Base-by-base conservation (phyloP, 1,140 invertebrate species). In the Cyrtorhinus lividipennis region DNA sequence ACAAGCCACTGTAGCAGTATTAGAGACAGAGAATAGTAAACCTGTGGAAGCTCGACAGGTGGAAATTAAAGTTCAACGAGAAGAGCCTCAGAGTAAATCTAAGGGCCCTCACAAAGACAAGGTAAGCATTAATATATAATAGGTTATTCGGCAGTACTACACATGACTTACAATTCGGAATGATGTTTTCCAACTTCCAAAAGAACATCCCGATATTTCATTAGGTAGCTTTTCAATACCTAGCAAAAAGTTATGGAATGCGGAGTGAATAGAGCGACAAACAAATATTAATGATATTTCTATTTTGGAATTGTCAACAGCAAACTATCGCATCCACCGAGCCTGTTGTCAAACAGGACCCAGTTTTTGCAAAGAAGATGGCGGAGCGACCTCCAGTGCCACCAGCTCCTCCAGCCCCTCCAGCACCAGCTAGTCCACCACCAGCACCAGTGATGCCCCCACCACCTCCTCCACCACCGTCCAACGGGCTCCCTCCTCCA, bases 401-500 rank as follows among this genome's bases (percentile, higher is more conserved):
- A 24, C 66, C 60, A 20, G 44, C 46, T 15, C 27, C 63, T 45
- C 59, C 13, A 48, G 53, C 5, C 10, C n/a, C n/a, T 10, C 53
- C 23, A 24, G 53, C 18, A 8, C n/a, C n/a, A 56, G 53, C 27
- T 27, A 23, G 65, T 20, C 20, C 64, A 62, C 62, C 64, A 8
- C 30, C 30, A 8, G 30, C 15, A 8, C 30, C 30, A 15, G 30
- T 5, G 5, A 15, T 5, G 5, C 30, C 30, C 5, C 30, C 30
- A 38, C 30, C 30, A 15, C 30, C 30, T 5, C 30, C 30, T 38
- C 62, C 30, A 56, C 59, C 62, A 30, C 26, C 24, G 20, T 63
- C 44, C 57, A 63, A 38, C 62, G 58, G 58, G 44, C 63, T 59
- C 56, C 68, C 56, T 13, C 67, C 67, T n/a, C 53, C 53, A 56